These are phyloP conservation scores for Plotosus lineatus DNA, from an alignment of 2,113 vertebrate genomes.

Conservation along the genomic window DNA sequence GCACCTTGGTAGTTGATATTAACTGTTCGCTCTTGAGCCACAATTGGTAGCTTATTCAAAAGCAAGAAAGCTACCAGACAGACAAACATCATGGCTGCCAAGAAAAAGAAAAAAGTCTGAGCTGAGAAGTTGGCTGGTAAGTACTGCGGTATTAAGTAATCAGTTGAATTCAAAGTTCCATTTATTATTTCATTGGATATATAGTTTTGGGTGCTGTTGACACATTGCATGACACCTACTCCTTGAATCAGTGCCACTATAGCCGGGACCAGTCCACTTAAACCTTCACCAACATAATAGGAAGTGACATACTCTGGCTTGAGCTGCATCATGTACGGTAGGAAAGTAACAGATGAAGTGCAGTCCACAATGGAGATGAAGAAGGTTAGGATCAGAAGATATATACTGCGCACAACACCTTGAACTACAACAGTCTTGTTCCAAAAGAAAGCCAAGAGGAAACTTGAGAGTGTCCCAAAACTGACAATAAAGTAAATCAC, in stretches of 20 bases:
- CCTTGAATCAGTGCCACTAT: constrained; percentile 77
- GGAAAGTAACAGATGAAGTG: constrained; percentile 83
- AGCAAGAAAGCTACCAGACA: constrained; percentile 73
- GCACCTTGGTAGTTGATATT: constrained; percentile 41
- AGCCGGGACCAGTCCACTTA: constrained; percentile 79
- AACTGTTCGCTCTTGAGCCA: constrained; percentile 52
- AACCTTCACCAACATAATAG: constrained; percentile 81
- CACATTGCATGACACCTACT: constrained; percentile 72
- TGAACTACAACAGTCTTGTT: constrained; percentile 64
- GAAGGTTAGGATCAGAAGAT: constrained; percentile 75
- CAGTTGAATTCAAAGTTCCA: not conserved
- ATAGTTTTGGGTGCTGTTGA: constrained; percentile 55
- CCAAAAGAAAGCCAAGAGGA: constrained; percentile 81
- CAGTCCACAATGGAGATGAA: constrained; percentile 79
- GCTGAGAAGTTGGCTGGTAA: constrained; percentile 73
- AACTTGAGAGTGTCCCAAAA: constrained; percentile 66
- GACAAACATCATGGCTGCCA: constrained; percentile 76
- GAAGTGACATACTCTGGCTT: constrained; percentile 71
- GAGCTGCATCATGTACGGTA: constrained; percentile 80
- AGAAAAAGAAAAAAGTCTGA: constrained; percentile 76
- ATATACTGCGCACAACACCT: constrained; percentile 63
- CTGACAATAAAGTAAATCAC: constrained; percentile 72
- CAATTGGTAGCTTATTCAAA: constrained; percentile 72
- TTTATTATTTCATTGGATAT: constrained; percentile 47
- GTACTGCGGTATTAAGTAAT: constrained; percentile 51